Conservation (phyloP, 92 coral and sea anemone genomes). For the Epizoanthus stellaris region DNA sequence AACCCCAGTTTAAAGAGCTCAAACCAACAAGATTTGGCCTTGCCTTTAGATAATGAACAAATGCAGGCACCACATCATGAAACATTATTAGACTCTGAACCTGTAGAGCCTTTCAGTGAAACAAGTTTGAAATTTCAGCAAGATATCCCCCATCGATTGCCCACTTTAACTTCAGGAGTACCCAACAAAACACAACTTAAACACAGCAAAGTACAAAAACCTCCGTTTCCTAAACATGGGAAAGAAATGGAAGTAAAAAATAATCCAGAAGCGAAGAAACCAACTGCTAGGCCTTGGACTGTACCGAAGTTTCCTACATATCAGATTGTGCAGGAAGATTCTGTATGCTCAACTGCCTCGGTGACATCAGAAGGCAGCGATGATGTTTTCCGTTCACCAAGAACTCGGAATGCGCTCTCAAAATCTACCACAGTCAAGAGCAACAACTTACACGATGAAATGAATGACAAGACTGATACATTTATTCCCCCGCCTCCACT, state of each 20-base stretch:
- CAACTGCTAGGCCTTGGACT: not conserved
- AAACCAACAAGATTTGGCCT: not conserved
- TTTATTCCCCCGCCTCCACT: not conserved
- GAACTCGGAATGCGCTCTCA: not conserved
- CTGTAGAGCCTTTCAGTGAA: no score
- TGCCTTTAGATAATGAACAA: conserved; percentile 11
- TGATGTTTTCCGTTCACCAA: conserved; percentile 2
- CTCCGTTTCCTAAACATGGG: not conserved
- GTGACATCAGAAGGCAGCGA: conserved; percentile 19
- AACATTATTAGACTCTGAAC: not conserved
- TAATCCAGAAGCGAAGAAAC: not conserved
- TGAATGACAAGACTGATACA: not conserved
- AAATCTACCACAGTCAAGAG: not conserved
- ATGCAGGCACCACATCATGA: not conserved
- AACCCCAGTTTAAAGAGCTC: conserved; percentile 46
- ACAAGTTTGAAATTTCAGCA: no score
- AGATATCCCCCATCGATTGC: not conserved
- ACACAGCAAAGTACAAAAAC: not conserved
- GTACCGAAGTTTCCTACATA: conserved; percentile 1
- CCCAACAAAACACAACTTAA: not conserved
- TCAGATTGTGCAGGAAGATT: conserved; percentile 1
- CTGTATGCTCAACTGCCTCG: not conserved
- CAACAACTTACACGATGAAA: not conserved
- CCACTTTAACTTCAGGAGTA: not conserved
- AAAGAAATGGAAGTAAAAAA: not conserved